Evolutionary conservation across 1,140 invertebrate genomes (phyloP).

Genomic region (Fopius arisanus): DNA sequence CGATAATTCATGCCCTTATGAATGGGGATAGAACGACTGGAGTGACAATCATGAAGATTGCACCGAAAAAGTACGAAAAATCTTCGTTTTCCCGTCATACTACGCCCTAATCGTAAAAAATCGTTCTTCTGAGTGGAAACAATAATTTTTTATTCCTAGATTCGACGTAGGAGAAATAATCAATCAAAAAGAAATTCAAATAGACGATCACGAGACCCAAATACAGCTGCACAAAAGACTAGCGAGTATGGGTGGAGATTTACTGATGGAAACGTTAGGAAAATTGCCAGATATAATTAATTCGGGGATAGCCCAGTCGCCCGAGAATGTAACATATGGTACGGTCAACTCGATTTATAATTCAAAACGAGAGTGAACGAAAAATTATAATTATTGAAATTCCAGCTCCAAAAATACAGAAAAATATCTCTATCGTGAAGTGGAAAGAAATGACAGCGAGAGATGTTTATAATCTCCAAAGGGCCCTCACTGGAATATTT

Average conservation of each 20-base stretch:
- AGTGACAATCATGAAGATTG: conserved; percentile 88
- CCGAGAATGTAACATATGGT: conserved; percentile 75
- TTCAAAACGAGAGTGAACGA: conserved; percentile 18
- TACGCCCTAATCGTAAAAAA: too few relatives aligned
- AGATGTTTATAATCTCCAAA: conserved; percentile 72
- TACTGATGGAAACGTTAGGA: conserved; percentile 72
- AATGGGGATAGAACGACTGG: conserved; percentile 86
- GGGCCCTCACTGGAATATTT: conserved; percentile 73
- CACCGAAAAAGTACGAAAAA: conserved; percentile 72
- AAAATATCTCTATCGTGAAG: conserved; percentile 67
- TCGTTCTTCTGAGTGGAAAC: not conserved
- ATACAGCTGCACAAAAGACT: conserved; percentile 73
- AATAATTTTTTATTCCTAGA: conserved; percentile 44
- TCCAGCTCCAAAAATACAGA: conserved; percentile 76
- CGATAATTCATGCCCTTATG: conserved; percentile 83
- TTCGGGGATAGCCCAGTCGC: conserved; percentile 69
- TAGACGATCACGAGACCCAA: conserved; percentile 71
- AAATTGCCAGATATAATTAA: conserved; percentile 69
- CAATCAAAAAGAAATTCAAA: conserved; percentile 69
- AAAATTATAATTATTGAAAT: conserved; percentile 36
- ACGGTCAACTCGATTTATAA: not conserved
- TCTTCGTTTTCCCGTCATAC: too few relatives aligned
- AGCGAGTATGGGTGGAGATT: conserved; percentile 73
- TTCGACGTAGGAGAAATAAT: conserved; percentile 91
- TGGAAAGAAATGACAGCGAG: conserved; percentile 71